Percentiles rank a stretch among this genome's conserved stretches.
Evolutionary conservation across 2,888 invertebrate genomes (phyloP).

Genomic region (Uloborus plumipes): DNA sequence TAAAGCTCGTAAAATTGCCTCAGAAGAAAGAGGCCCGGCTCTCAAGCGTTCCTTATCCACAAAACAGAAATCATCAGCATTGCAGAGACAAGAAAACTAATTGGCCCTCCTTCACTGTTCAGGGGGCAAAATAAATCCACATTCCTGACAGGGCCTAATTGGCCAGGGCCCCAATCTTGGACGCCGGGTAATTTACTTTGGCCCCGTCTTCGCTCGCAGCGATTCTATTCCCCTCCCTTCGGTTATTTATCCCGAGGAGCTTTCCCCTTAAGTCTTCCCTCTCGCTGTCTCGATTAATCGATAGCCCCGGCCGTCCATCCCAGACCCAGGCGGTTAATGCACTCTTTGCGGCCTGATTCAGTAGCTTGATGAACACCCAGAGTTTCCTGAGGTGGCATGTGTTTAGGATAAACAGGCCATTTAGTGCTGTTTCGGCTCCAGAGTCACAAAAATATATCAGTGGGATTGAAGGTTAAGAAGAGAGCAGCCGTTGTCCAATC

Average conservation of each 20-base stretch:
- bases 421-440: too few relatives aligned
- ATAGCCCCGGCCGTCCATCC: conserved; percentile 24
- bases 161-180: conserved; percentile 50
- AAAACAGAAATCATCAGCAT: conserved; percentile 21
- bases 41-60: neutral
- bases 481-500: neutral
- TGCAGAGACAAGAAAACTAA: conserved; percentile 34
- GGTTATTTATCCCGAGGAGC: conserved; percentile 32
- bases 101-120: conserved; percentile 37
- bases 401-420: too few relatives aligned
- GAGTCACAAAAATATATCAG: too few relatives aligned
- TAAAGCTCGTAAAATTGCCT: too few relatives aligned
- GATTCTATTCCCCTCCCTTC: conserved; percentile 16
- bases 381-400: too few relatives aligned
- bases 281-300: conserved; percentile 27
- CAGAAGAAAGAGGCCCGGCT: too few relatives aligned
- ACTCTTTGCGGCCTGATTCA: conserved; percentile 22
- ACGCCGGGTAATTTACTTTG: conserved; percentile 40
- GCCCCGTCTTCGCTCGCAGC: conserved; percentile 7
- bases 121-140: conserved; percentile 31
- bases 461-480: neutral
- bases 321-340: conserved; percentile 27
- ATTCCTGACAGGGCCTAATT: conserved; percentile 42
- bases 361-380: conserved; percentile 14
- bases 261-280: neutral